Base-by-base conservation (phyloP, 2,113 vertebrate genomes). In the Serilophus lunatus region DNA sequence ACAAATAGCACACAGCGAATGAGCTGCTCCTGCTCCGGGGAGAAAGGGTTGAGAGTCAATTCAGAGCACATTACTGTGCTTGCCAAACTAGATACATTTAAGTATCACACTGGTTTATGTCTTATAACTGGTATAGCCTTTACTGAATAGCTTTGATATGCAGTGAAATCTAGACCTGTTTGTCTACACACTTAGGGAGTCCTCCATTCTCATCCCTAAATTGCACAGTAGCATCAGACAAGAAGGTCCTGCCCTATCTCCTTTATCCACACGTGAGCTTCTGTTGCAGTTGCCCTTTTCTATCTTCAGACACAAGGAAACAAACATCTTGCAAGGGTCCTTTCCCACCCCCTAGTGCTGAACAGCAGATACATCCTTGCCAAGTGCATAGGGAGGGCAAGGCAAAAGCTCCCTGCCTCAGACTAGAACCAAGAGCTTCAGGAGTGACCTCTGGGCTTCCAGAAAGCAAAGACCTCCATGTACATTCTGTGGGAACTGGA, bases 1-100 rank as follows among this genome's bases (percentile, higher is more conserved):
- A 84, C 42, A 63, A 50, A 68, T 2, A 0, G 3, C 49, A 23
- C 3, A 11, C 8, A 31, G 35, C 3, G 2, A 9, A 50, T 13
- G 33, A 50, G 57, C 9, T 59, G 38, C 24, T 53, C 19, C 22
- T 20, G 50, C 33, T n/a, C 38, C 44, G n/a, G 7, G 49, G 40
- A 66, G 53, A 51, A n/a, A 18, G 45, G 25, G 28, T 5, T 63
- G 38, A 50, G 9, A 45, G 33, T 42, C 42, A 14, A 14, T 42
- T 71, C 12, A 42, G 29, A 91, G 64, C 79, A 66, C 50, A 40
- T 6, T 7, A 6, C 69, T 18, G 14, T 6, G 12, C 33, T 31
- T 14, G 9, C 42, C 69, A 28, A n/a, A 42, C 47, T 25, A 22
- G 64, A 28, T 9, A 47, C 72, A 61, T 3, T n/a, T 45, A 35